These are phyloP conservation scores for Orthonyx spaldingii DNA, from an alignment of 2,113 vertebrate species.

Conservation along the genomic window DNA sequence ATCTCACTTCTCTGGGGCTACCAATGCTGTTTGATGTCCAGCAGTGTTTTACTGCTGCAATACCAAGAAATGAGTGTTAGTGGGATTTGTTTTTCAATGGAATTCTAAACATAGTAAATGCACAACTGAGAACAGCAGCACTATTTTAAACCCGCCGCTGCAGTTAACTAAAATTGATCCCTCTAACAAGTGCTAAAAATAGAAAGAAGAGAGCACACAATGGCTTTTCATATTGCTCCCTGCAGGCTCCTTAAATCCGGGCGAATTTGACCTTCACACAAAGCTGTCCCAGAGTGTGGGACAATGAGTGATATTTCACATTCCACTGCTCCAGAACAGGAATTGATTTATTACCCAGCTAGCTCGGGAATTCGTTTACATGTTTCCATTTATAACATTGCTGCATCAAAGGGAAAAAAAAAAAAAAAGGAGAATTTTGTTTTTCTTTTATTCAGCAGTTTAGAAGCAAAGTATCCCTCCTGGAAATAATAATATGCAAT, in stretches of 20 bases:
- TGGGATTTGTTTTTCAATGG: constrained; percentile 37
- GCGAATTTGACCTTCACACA: constrained; percentile 63
- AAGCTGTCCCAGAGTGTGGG: constrained; percentile 48
- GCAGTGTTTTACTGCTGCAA: neutral
- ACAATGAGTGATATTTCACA: constrained; percentile 58
- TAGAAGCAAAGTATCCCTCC: neutral
- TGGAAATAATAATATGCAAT: neutral
- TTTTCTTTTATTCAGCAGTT: constrained; percentile 32
- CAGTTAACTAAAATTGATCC: constrained; percentile 75
- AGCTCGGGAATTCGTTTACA: neutral
- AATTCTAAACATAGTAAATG: constrained; percentile 65
- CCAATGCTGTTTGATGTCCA: neutral
- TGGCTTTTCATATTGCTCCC: constrained; percentile 67
- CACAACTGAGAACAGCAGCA: constrained; percentile 41
- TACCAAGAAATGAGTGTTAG: neutral
- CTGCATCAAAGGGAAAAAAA: neutral
- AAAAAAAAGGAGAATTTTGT: neutral
- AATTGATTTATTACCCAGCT: constrained; percentile 49
- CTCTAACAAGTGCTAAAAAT: constrained; percentile 71
- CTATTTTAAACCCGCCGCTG: constrained; percentile 63
- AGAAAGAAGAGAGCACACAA: constrained; percentile 57
- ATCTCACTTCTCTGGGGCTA: neutral
- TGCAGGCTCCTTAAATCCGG: constrained; percentile 60
- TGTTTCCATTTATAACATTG: constrained; percentile 56
- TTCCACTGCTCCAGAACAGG: constrained; percentile 32